These are phyloP conservation scores for Lagenorhynchus albirostris DNA, from an alignment of 2,113 vertebrate species.

Conservation along the genomic window DNA sequence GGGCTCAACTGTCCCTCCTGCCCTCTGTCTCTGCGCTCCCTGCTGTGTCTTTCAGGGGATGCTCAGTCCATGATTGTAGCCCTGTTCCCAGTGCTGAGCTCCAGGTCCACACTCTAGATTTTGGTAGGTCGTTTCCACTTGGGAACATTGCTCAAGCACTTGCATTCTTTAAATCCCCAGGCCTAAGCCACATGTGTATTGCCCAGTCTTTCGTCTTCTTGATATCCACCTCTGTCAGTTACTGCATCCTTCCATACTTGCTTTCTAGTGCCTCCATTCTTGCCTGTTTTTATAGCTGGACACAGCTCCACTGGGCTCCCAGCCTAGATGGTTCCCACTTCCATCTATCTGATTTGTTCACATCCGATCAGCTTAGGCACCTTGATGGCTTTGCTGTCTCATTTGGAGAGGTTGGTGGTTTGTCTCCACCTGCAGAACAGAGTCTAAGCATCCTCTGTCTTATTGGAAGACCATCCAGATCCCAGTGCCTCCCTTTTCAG, in stretches of 20 bases:
- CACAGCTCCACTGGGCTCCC: not conserved
- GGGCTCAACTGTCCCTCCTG: not conserved
- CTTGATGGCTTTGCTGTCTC: not conserved
- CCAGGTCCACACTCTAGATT: not conserved
- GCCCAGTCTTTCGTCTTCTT: not conserved
- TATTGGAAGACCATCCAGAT: not conserved
- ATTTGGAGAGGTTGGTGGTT: not conserved
- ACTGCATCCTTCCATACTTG: not conserved
- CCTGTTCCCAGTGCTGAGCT: not conserved
- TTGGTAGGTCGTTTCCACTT: not conserved
- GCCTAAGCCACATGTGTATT: not conserved
- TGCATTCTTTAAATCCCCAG: not conserved
- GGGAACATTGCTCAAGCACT: not conserved
- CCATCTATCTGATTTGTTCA: not conserved
- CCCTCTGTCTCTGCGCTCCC: not conserved
- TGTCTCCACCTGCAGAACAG: not conserved
- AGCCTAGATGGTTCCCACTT: not conserved
- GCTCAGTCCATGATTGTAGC: not conserved
- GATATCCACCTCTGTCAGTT: fast-evolving
- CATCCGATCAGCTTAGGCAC: not conserved
- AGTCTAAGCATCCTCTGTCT: not conserved
- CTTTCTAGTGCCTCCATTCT: not conserved
- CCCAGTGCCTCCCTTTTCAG: not conserved
- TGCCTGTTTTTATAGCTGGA: not conserved
- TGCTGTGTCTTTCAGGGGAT: not conserved